A percentile compares a stretch with the other conserved stretches of the same genome.
These are phyloP conservation scores for Melipona bicolor DNA, from an alignment of 2,888 invertebrate genomes.

Conservation along the genomic window DNA sequence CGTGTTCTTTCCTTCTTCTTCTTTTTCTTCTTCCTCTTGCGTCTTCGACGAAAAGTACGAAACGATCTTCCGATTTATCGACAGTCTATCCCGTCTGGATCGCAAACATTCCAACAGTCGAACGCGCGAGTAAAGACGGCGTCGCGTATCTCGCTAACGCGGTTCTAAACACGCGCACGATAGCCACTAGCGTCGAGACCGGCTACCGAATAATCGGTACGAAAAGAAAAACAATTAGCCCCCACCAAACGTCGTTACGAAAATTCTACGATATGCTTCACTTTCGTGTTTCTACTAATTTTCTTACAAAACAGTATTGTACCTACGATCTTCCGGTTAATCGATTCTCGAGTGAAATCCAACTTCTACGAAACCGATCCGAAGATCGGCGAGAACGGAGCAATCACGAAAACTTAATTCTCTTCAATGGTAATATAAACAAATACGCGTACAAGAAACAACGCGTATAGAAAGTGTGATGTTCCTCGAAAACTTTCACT, in stretches of 20 bases:
- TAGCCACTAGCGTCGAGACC: slow-evolving; percentile 19
- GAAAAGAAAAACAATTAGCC: slow-evolving; percentile 39
- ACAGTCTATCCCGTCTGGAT: background rate
- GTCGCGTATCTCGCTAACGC: background rate
- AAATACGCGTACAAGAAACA: background rate
- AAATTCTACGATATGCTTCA: slow-evolving; percentile 2
- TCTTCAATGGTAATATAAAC: background rate
- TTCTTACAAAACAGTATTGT: background rate
- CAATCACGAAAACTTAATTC: background rate
- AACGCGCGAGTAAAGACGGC: background rate
- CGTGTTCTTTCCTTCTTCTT: background rate
- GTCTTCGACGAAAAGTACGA: background rate
- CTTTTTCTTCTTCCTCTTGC: background rate
- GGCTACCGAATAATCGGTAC: slow-evolving; percentile 24
- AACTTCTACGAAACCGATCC: background rate
- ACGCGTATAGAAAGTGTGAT: background rate
- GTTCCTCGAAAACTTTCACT: slow-evolving; percentile 29
- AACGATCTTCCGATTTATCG: background rate
- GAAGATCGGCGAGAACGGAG: background rate
- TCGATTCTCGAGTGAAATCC: background rate
- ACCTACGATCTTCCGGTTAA: background rate
- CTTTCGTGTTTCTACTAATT: background rate
- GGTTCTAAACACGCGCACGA: background rate
- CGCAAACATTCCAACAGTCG: slow-evolving; percentile 3
- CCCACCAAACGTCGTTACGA: slow-evolving; percentile 4